Evolutionary conservation across 2,888 invertebrate genomes (phyloP).

Genomic region (Drosophila anomelani): DNA sequence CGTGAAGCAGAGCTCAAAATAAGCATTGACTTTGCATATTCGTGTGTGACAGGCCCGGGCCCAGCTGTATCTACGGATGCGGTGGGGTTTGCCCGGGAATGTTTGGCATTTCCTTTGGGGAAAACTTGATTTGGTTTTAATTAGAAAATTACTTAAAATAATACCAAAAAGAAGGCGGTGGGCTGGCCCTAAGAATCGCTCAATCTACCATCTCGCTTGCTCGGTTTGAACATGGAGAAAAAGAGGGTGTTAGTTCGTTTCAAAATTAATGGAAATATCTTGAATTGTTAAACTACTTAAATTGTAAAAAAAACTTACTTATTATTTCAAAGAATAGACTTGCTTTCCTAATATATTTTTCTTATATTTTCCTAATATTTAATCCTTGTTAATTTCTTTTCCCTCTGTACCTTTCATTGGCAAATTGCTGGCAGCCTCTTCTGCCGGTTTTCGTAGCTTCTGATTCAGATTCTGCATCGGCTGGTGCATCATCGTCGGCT

Average conservation of each 20-base stretch:
- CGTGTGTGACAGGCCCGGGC: conserved; percentile 33
- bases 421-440: conserved; percentile 43
- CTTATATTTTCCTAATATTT: neutral
- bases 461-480: conserved; percentile 12
- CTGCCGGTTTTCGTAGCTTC: conserved; percentile 37
- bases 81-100: conserved; percentile 26
- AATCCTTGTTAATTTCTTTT: neutral
- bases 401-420: conserved; percentile 28
- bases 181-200: conserved; percentile 72
- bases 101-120: conserved; percentile 38
- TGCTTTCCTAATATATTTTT: neutral
- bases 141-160: conserved; percentile 77
- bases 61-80: conserved; percentile 40
- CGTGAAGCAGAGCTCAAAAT: conserved; percentile 44
- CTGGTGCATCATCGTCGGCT: conserved; percentile 20
- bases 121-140: conserved; percentile 54
- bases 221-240: neutral
- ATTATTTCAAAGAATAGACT: too few species aligned
- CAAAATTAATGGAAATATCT: too few species aligned
- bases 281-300: too few species aligned
- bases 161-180: conserved; percentile 78
- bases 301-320: too few species aligned
- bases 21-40: conserved; percentile 52
- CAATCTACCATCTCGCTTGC: conserved; percentile 56
- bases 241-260: too few species aligned